Evolutionary conservation across 1,140 invertebrate species (phyloP).

Genomic region (Anthonomus grandis): DNA sequence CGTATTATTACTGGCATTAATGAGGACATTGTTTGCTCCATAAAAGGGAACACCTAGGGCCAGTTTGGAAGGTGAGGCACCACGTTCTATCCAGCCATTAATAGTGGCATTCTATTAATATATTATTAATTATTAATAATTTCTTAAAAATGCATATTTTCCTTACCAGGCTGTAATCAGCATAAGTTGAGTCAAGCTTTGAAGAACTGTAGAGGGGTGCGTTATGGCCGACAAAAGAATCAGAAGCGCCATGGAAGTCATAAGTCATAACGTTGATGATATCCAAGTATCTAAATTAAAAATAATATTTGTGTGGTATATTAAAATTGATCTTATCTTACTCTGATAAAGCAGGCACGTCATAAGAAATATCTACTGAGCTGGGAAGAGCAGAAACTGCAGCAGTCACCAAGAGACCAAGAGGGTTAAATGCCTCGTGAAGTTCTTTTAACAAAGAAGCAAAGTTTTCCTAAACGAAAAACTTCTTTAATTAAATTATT

Average conservation of each 20-base stretch:
- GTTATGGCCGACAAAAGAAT: slow-evolving; percentile 55
- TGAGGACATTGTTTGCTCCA: slow-evolving; percentile 62
- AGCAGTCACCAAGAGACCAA: slow-evolving; percentile 34
- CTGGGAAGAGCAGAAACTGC: slow-evolving; percentile 33
- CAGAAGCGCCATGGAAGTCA: slow-evolving; percentile 65
- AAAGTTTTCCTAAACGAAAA: slow-evolving; percentile 35
- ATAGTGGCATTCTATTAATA: slow-evolving; percentile 41
- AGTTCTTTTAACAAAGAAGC: slow-evolving; percentile 35
- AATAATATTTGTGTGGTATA: neutral
- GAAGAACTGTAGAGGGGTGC: slow-evolving; percentile 54
- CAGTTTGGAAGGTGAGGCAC: slow-evolving; percentile 56
- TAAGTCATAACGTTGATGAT: slow-evolving; percentile 67
- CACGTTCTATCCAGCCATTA: slow-evolving; percentile 45
- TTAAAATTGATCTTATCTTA: no score
- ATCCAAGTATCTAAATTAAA: slow-evolving; percentile 52
- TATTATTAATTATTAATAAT: neutral
- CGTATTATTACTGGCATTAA: slow-evolving; percentile 49
- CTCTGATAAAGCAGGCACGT: slow-evolving; percentile 87
- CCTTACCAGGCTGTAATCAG: slow-evolving; percentile 19
- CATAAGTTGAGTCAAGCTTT: slow-evolving; percentile 17
- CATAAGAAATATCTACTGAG: slow-evolving; percentile 71
- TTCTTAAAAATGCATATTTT: neutral
- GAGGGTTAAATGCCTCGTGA: slow-evolving; percentile 29
- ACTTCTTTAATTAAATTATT: neutral
- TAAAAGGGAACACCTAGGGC: slow-evolving; percentile 65